A percentile compares a stretch with the other conserved stretches of the same genome.
Evolutionary conservation across 1,140 invertebrate species (phyloP).

Genomic region (Drosophila parvula): DNA sequence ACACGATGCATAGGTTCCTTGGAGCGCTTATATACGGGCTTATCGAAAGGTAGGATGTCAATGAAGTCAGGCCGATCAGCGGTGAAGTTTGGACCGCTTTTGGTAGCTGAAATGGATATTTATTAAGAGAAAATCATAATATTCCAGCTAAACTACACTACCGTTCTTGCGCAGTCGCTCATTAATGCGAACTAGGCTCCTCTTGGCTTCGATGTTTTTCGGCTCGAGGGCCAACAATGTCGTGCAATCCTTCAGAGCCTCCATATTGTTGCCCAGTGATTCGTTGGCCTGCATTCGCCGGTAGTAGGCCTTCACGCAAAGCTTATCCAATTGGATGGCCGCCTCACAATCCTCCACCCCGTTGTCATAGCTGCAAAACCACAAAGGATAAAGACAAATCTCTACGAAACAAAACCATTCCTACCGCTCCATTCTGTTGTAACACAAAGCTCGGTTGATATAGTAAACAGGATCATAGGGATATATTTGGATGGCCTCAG

Average conservation of each 20-base stretch:
- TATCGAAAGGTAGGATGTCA: constrained; percentile 86
- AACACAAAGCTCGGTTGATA: constrained; percentile 94
- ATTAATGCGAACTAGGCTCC: constrained; percentile 69
- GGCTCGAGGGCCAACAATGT: constrained; percentile 74
- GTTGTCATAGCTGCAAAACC: constrained; percentile 55
- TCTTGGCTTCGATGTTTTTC: constrained; percentile 76
- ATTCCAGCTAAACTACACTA: constrained; percentile 15
- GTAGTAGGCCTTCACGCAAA: constrained; percentile 78
- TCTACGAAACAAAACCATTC: not conserved
- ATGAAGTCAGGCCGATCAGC: constrained; percentile 84
- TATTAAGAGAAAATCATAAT: no score
- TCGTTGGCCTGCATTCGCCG: constrained; percentile 83
- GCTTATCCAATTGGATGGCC: constrained; percentile 69
- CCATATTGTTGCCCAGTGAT: constrained; percentile 74
- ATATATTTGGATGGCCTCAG: constrained; percentile 90
- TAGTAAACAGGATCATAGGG: constrained; percentile 92
- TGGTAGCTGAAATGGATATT: constrained; percentile 47
- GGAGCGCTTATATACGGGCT: constrained; percentile 87
- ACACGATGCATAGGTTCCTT: constrained; percentile 86
- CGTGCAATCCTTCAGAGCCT: constrained; percentile 80
- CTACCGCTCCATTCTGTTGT: constrained; percentile 92
- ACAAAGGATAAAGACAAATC: not conserved
- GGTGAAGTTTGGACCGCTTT: constrained; percentile 78
- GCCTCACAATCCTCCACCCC: constrained; percentile 76
- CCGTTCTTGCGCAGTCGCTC: constrained; percentile 61